A percentile compares a stretch with the other conserved stretches of the same genome.
These are phyloP conservation scores for Hypomecis punctinalis DNA, from an alignment of 2,888 invertebrate genomes.

Conservation along the genomic window DNA sequence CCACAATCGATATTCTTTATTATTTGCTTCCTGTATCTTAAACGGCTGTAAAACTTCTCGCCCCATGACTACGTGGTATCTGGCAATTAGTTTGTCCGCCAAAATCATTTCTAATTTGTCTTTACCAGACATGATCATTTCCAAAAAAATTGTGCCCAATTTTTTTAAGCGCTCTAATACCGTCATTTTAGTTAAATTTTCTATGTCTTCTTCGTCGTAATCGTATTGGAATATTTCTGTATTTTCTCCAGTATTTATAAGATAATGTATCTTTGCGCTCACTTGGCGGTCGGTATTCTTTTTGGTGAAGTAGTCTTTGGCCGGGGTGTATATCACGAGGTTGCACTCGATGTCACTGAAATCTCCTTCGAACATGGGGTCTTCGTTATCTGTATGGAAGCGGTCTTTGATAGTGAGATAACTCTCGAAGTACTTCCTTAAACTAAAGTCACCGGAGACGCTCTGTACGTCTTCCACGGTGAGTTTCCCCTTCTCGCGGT, in stretches of 20 bases:
- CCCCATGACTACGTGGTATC: slow-evolving; percentile 53
- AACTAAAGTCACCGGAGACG: slow-evolving; percentile 46
- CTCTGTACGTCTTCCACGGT: slow-evolving; percentile 47
- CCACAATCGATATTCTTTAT: slow-evolving; percentile 34
- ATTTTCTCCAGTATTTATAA: slow-evolving; percentile 45
- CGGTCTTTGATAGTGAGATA: slow-evolving; percentile 52
- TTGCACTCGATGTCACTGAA: slow-evolving; percentile 48
- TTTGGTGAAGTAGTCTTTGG: slow-evolving; percentile 45
- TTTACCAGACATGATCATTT: slow-evolving; percentile 46
- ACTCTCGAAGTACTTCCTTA: slow-evolving; percentile 54
- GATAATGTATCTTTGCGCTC: slow-evolving; percentile 43
- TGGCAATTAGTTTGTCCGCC: slow-evolving; percentile 49
- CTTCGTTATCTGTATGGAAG: slow-evolving; percentile 42
- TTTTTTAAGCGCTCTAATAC: slow-evolving; percentile 47
- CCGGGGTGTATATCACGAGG: slow-evolving; percentile 54
- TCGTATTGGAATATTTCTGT: slow-evolving; percentile 49
- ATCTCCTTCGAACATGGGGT: slow-evolving; percentile 51
- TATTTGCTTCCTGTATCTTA: slow-evolving; percentile 16
- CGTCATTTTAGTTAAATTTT: slow-evolving; percentile 45
- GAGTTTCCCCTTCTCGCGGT: slow-evolving; percentile 48
- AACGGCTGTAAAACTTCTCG: slow-evolving; percentile 46
- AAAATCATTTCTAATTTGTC: slow-evolving; percentile 46
- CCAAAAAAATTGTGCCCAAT: slow-evolving; percentile 48
- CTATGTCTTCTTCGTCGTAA: slow-evolving; percentile 43
- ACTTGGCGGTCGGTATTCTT: slow-evolving; percentile 36